Conservation (phyloP, 1,140 invertebrate species). For the Adoxophyes honmai region DNA sequence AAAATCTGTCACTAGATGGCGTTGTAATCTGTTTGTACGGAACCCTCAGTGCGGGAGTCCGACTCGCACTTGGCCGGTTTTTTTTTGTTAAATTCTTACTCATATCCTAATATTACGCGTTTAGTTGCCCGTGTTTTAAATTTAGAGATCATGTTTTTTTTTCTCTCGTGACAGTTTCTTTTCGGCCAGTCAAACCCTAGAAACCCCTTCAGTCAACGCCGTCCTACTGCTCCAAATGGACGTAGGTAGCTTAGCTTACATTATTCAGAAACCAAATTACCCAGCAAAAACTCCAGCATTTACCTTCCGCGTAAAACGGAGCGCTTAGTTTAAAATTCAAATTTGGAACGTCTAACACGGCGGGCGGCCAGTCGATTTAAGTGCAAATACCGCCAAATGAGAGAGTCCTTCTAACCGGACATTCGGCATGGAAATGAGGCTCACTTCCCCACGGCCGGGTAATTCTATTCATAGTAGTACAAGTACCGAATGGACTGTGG, state of each 20-base stretch:
- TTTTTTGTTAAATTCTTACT: too few relatives aligned
- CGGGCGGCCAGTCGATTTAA: constrained; percentile 11
- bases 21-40: too few relatives aligned
- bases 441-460: not conserved
- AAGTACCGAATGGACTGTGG: constrained; percentile 5
- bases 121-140: too few relatives aligned
- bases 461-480: constrained; percentile 14
- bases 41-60: too few relatives aligned
- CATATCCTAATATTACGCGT: too few relatives aligned
- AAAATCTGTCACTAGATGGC: too few relatives aligned
- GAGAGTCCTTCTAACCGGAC: not conserved
- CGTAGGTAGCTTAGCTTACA: constrained; percentile 1
- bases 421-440: constrained; percentile 8
- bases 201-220: too few relatives aligned
- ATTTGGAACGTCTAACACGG: constrained; percentile 13
- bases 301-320: constrained; percentile 14
- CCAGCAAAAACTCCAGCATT: constrained; percentile 6
- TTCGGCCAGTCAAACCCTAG: too few relatives aligned
- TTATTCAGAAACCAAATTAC: constrained; percentile 16
- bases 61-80: too few relatives aligned
- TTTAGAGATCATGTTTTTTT: too few relatives aligned
- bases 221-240: not conserved
- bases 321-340: constrained; percentile 17
- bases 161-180: too few relatives aligned
- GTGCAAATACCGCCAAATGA: constrained; percentile 13